Base-by-base conservation (phyloP, 2,113 vertebrate genomes). In the Alosa alosa region DNA sequence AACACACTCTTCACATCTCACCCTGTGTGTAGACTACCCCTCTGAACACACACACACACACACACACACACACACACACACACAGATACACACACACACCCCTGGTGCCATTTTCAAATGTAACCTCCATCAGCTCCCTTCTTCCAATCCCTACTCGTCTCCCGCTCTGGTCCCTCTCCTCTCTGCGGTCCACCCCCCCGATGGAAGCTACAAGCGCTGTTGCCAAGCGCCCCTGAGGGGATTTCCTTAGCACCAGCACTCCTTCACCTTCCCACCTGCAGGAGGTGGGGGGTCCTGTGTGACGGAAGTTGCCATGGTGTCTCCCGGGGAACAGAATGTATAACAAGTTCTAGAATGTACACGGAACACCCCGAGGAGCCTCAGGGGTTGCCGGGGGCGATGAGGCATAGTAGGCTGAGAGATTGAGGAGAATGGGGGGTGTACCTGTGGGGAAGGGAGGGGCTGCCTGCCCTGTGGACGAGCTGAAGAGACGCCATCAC, bases 301-400 rank as follows among this genome's bases (percentile, higher is more conserved):
- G 25, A 82, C 85, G 84, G 44, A 87, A 86, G 86, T 45, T 81
- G 18, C 7, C 31, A n/a, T 55, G 52, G 82, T 18, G 78, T 10
- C 52, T 41, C 72, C 57, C 41, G 49, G 49, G 55, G 60, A 84
- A 85, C 89, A 90, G 93, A 93, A 93, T 92, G 92, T 93, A 90
- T 89, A 86, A 86, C 83, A 55, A 89, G 86, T 84, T 89, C 85
- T 85, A 84, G 89, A 91, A 89, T 84, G 82, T 91, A 86, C 87
- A 82, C 46, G 81, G 81, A 86, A 88, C 44, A 78, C 36, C 82
- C 72, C 22, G 22, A 39, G n/a, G 18, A 47, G 52, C 41, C 13
- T 57, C 44, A 57, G 6, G 9, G 1, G 81, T 82, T 49, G 20
- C n/a, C 25, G 9, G n/a, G 64, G 22, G 22, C 1, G 47, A 49